Base-by-base conservation (phyloP, 2,797 vertebrate species). In the Synaphobranchus kaupii region DNA sequence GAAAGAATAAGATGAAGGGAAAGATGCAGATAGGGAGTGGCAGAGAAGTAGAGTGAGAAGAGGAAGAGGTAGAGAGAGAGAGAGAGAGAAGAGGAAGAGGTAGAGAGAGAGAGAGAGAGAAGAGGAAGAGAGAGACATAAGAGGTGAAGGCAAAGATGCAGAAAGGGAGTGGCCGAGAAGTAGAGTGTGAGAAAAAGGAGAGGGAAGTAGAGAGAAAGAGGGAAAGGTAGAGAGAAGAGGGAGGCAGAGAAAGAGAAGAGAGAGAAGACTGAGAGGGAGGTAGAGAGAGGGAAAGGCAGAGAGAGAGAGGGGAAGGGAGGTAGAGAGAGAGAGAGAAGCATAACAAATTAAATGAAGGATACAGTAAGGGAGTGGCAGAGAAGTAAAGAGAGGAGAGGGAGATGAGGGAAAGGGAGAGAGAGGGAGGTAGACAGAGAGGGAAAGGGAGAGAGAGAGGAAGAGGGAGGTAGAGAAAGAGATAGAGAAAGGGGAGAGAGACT, bases 41-140 rank as follows among this genome's bases (percentile, higher is more conserved):
- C n/a, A n/a, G n/a, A n/a, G n/a, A n/a, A n/a, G n/a, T n/a, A 76
- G 90, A 92, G 56, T 80, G 63, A 84, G 47, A 89, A 89, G 47
- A 81, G 44, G 84, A 17, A 31, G 20, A 87, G 90, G n/a, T 4
- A n/a, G 1, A 85, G 66, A 34, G 83, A 73, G n/a, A n/a, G n/a
- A 22, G 28, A 71, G 68, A 71, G 63, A 28, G 20, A 63, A 12
- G 63, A 28, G n/a, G 63, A 15, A 47, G 73, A 78, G 73, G 5
- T 15, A 54, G 31, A 56, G 52, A 54, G 31, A 71, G 28, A 84
- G 44, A 31, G 47, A 71, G 58, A 73, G 63, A 52, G 56, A 83
- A 39, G 39, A 39, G 39, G 39, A 39, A 39, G 39, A 71, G 58
- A 73, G 63, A 52, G 56, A 83, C 22, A 34, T 10, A 7, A 44